Evolutionary conservation across 2,113 vertebrate genomes (phyloP).

Genomic region (Setophaga petechia): DNA sequence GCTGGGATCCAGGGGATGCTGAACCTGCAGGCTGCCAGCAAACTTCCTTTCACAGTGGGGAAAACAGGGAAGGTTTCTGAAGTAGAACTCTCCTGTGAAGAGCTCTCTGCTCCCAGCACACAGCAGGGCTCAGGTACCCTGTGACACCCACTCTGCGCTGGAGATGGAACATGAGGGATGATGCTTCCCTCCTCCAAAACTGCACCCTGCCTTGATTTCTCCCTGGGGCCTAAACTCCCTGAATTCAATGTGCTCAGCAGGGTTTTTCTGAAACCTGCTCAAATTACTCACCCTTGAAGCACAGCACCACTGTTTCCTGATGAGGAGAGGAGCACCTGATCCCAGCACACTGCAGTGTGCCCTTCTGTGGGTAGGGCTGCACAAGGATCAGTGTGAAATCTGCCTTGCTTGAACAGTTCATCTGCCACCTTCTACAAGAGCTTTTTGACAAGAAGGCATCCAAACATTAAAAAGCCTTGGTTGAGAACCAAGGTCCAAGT

Average conservation of each 20-base stretch:
- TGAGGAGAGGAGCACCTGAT: not conserved
- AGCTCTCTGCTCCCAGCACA: not conserved
- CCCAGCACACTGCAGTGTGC: not conserved
- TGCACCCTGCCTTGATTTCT: not conserved
- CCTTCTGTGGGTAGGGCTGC: fast-evolving
- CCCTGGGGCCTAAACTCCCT: not conserved
- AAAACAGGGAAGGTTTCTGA: not conserved
- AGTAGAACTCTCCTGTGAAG: not conserved
- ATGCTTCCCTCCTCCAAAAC: not conserved
- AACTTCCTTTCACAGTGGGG: not conserved
- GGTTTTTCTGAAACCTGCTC: not conserved
- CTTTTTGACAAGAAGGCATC: not conserved
- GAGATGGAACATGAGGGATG: not conserved
- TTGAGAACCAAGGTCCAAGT: not conserved
- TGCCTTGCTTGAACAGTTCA: not conserved
- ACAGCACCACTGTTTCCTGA: not conserved
- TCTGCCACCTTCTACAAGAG: not conserved
- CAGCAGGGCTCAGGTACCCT: not conserved
- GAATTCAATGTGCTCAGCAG: not conserved
- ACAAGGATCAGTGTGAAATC: not conserved
- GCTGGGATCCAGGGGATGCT: not conserved
- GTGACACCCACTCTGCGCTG: not conserved
- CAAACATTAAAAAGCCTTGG: not conserved
- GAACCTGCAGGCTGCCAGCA: not conserved
- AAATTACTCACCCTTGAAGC: not conserved